A percentile compares a stretch with the other conserved stretches of the same genome.
Evolutionary conservation across 2,888 invertebrate species (phyloP).

Genomic region (Callyntrura sp.): DNA sequence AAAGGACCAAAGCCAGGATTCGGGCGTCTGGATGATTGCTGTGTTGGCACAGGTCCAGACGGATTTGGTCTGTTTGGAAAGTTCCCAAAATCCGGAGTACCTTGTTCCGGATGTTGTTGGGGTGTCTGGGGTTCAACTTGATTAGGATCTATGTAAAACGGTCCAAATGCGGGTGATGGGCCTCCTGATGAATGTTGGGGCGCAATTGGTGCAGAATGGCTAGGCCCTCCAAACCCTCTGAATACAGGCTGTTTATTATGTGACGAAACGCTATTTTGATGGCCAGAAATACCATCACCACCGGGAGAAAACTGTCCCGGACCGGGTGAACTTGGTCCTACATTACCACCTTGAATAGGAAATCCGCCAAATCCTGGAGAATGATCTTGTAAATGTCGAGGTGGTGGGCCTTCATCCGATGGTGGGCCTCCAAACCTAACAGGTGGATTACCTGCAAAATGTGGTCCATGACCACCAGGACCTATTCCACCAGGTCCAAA

Average conservation of each 20-base stretch:
- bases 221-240: no score
- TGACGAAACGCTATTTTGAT: no score
- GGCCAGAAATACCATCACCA: no score
- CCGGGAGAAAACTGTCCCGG: no score
- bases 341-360: no score
- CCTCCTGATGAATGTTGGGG: no score
- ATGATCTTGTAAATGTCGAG: constrained; percentile 8
- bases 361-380: constrained; percentile 3
- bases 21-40: neutral
- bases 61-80: neutral
- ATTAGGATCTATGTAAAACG: neutral
- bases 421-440: neutral
- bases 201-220: no score
- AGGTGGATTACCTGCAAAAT: neutral
- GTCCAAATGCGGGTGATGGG: no score
- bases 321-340: no score
- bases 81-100: neutral
- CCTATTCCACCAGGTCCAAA: neutral
- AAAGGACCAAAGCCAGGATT: no score
- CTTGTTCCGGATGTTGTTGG: neutral
- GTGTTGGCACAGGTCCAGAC: neutral
- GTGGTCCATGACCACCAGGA: neutral
- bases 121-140: neutral
- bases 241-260: no score
- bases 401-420: neutral